These are phyloP conservation scores for Drosophila quadrilineata DNA, from an alignment of 1,140 invertebrate genomes.

Conservation along the genomic window DNA sequence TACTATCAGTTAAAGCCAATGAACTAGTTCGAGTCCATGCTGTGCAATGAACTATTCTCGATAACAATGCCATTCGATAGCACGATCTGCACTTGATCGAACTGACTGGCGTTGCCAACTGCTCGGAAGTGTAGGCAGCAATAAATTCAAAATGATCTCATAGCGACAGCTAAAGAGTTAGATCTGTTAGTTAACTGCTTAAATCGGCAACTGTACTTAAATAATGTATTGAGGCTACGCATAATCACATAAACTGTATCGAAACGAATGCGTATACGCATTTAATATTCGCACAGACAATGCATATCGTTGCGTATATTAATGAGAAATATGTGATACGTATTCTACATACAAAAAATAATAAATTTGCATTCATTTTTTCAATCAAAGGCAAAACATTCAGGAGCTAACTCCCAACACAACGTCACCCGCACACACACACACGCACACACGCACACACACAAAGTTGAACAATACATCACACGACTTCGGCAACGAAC, in stretches of 20 bases:
- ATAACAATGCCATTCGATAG: neutral
- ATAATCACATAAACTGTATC: slow-evolving; percentile 7
- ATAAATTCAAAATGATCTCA: neutral
- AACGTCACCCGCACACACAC: slow-evolving; percentile 11
- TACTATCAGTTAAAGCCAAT: too few relatives aligned
- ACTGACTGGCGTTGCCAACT: neutral
- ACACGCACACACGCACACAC: neutral
- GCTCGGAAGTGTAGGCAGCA: neutral
- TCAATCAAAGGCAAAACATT: too few relatives aligned
- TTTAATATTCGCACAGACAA: slow-evolving; percentile 35
- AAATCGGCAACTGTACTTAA: slow-evolving; percentile 39
- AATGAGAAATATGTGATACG: slow-evolving; percentile 71
- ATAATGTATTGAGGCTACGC: slow-evolving; percentile 34
- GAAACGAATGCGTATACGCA: slow-evolving; percentile 43
- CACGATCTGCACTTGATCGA: neutral
- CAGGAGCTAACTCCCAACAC: slow-evolving; percentile 30
- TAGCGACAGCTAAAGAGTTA: neutral
- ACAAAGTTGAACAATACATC: neutral
- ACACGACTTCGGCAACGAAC: slow-evolving; percentile 14
- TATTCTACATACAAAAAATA: too few relatives aligned
- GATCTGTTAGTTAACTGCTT: neutral
- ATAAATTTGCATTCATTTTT: slow-evolving; percentile 71
- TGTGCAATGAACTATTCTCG: too few relatives aligned
- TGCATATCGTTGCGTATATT: slow-evolving; percentile 52
- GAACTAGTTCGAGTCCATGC: too few relatives aligned